phyloP scores from a whole-genome alignment of 2,113 vertebrate genomes.

The Mus musculus region DNA sequence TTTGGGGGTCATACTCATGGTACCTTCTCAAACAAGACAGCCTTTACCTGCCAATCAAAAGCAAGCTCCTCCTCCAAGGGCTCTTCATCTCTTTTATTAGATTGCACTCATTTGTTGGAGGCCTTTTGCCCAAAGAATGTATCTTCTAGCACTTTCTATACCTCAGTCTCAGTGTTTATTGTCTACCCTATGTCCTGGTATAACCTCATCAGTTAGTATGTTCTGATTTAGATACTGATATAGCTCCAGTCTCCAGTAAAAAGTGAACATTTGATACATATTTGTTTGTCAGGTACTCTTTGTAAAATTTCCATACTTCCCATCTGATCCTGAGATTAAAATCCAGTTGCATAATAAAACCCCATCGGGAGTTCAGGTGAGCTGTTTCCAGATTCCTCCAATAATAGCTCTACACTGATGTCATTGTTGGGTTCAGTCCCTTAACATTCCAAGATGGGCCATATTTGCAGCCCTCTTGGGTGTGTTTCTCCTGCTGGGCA shows the following conservation, averaged over 20 bases:
- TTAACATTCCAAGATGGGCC: background rate
- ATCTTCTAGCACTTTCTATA: background rate
- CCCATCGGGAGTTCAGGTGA: background rate
- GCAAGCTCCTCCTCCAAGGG: accelerated
- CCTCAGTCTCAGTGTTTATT: background rate
- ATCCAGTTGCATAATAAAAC: background rate
- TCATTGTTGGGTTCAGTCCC: background rate
- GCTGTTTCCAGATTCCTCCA: background rate
- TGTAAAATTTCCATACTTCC: background rate
- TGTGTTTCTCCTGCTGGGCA: background rate
- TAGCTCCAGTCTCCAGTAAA: background rate
- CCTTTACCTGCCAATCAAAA: background rate
- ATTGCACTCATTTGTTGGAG: background rate
- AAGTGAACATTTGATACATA: background rate
- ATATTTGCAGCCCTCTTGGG: background rate
- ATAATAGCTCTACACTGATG: accelerated
- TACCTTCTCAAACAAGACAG: background rate
- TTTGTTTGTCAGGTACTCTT: background rate
- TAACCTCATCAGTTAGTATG: background rate
- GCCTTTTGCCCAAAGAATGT: background rate
- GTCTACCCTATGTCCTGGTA: background rate
- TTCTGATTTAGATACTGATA: background rate
- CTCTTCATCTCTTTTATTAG: background rate
- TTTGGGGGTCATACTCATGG: background rate
- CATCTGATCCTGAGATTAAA: background rate